Base-by-base conservation (phyloP, 2,888 invertebrate genomes). In the Corythucha ciliata region DNA sequence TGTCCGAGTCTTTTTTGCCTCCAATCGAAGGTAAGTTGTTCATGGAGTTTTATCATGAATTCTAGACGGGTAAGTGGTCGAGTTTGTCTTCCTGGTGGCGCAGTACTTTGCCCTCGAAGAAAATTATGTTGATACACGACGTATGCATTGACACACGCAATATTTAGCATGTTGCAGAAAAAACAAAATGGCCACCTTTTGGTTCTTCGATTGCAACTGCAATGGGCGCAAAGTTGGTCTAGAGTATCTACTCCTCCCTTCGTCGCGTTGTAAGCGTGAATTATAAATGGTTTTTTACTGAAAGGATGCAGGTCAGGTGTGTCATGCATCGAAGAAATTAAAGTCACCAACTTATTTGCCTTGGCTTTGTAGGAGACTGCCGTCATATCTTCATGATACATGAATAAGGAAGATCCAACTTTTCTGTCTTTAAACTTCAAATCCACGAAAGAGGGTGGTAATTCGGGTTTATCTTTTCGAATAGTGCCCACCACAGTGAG, bases 391-490 rank as follows among this genome's bases (percentile, higher is more conserved):
- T 61, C 52, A 46, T 61, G 59, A 54, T 59, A 61, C 7, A 61
- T 60, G 57, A 63, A 64, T 10, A 62, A 26, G 12, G 59, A 57
- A 14, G 62, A 57, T 39, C 53, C 54, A 29, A 57, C 55, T 29
- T 45, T 20, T 36, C 60, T 52, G 16, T 47, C 41, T 33, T 39
- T 14, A 26, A 29, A 54, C 53, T 57, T 57, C 27, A 45, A 50
- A 6, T 59, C 58, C 16, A 58, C 48, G 53, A 66, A 64, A 50
- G 62, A 62, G 36, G 36, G 4, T 21, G 65, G 66, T 42, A 65
- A 54, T 48, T 64, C 59, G 32, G 50, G 49, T 57, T 63, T 65
- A 46, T 63, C 55, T 48, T 56, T 57, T 18, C 34, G 34, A 29
- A 59, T 51, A 5, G 57, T 58, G 22, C 56, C 58, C 24, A 53